These are phyloP conservation scores for Pachliopta kotzebuea DNA, from an alignment of 2,888 invertebrate species.

Conservation along the genomic window DNA sequence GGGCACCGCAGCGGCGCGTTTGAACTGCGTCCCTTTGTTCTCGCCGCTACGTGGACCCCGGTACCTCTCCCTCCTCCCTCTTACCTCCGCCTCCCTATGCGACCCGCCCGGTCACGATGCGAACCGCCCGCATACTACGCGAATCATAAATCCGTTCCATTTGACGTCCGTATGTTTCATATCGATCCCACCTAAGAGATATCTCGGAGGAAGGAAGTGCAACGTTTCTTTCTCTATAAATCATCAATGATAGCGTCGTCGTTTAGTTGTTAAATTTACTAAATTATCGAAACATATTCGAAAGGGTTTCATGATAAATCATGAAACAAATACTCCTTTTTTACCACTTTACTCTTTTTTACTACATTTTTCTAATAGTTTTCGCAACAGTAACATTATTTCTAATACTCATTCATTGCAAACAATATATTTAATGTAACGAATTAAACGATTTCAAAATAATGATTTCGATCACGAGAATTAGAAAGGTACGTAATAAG, in stretches of 20 bases:
- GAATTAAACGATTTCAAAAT: not conserved
- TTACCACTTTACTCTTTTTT: no score
- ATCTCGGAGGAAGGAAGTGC: slow-evolving; percentile 68
- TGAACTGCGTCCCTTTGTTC: slow-evolving; percentile 76
- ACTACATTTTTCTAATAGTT: not conserved
- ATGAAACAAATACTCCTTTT: no score
- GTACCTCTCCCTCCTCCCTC: slow-evolving; percentile 35
- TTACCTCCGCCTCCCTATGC: slow-evolving; percentile 27
- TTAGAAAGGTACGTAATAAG: slow-evolving; percentile 17
- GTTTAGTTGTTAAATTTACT: not conserved
- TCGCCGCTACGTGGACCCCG: slow-evolving; percentile 55
- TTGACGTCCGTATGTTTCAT: slow-evolving; percentile 75
- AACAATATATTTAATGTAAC: not conserved
- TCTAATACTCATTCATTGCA: slow-evolving; percentile 21
- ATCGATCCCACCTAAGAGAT: slow-evolving; percentile 72
- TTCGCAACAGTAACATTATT: not conserved
- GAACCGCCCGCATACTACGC: slow-evolving; percentile 61
- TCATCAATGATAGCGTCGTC: not conserved
- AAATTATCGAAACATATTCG: not conserved
- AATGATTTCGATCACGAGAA: slow-evolving; percentile 12
- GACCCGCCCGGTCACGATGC: slow-evolving; percentile 62
- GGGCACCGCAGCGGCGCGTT: slow-evolving; percentile 72
- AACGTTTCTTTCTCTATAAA: slow-evolving; percentile 30
- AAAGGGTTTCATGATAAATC: not conserved
- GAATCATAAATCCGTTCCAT: slow-evolving; percentile 77